These are phyloP conservation scores for Parapristionchus giblindavisi DNA, from an alignment of 2,888 invertebrate genomes.

Conservation along the genomic window DNA sequence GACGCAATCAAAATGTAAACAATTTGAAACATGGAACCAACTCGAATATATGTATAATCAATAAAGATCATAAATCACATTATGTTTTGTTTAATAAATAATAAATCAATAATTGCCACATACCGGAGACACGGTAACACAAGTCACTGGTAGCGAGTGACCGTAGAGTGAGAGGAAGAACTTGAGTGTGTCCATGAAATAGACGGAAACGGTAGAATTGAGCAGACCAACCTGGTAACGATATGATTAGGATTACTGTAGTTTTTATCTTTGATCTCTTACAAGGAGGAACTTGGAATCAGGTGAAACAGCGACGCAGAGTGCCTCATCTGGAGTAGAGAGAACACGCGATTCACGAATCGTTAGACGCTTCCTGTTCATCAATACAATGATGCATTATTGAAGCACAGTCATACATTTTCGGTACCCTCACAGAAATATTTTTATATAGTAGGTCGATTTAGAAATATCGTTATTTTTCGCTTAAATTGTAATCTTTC, in stretches of 20 bases:
- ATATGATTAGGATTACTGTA: neutral
- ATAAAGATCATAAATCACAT: neutral
- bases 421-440: too few species aligned
- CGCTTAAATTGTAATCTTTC: too few species aligned
- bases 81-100: neutral
- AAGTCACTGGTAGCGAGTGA: constrained; percentile 91
- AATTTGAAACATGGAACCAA: neutral
- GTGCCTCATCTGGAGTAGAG: constrained; percentile 86
- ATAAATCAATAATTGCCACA: neutral
- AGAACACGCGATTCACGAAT: constrained; percentile 82
- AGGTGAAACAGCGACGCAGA: constrained; percentile 78
- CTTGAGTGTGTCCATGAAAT: constrained; percentile 92
- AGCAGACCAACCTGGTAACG: constrained; percentile 80
- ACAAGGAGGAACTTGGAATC: constrained; percentile 54
- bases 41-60: neutral
- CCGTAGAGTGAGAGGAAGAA: constrained; percentile 94
- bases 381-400: too few species aligned
- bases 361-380: constrained; percentile 70
- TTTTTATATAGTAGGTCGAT: too few species aligned
- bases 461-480: too few species aligned
- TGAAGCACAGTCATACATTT: too few species aligned
- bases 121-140: constrained; percentile 84
- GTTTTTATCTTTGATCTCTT: constrained; percentile 10
- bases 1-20: neutral
- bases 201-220: constrained; percentile 93